Evolutionary conservation across 2,888 invertebrate species (phyloP).

Genomic region (Orthosia gothica): DNA sequence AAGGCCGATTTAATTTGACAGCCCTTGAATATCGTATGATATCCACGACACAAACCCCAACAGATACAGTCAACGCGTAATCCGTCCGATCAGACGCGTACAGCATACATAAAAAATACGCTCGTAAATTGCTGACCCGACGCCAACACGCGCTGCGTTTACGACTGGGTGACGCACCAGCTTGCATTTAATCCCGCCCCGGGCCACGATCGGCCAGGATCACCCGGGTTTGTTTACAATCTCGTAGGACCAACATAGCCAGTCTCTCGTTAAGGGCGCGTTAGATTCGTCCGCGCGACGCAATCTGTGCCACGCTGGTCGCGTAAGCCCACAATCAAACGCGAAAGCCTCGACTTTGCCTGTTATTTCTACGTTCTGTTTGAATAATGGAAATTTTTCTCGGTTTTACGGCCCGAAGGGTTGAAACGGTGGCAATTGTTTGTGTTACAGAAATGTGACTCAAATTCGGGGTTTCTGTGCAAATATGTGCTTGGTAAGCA

Average conservation of each 20-base stretch:
- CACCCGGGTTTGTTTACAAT: conserved; percentile 44
- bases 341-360: conserved; percentile 56
- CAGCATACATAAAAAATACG: conserved; percentile 54
- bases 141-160: conserved; percentile 47
- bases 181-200: conserved; percentile 49
- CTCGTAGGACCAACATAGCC: conserved; percentile 10
- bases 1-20: conserved; percentile 21
- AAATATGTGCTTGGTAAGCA: conserved; percentile 58
- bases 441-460: conserved; percentile 62
- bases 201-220: conserved; percentile 4
- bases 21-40: conserved; percentile 23
- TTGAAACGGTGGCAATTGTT: conserved; percentile 58
- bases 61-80: conserved; percentile 34
- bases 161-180: conserved; percentile 48
- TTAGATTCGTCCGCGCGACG: conserved; percentile 42
- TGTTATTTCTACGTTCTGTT: conserved; percentile 61
- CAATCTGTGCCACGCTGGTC: conserved; percentile 54
- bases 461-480: conserved; percentile 52
- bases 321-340: conserved; percentile 57
- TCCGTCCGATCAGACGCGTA: conserved; percentile 34
- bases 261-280: conserved; percentile 41
- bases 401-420: conserved; percentile 59
- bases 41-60: conserved; percentile 4
- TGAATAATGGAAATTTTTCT: conserved; percentile 65
- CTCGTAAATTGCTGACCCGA: conserved; percentile 60